These are phyloP conservation scores for Campoplex capitator DNA, from an alignment of 2,888 invertebrate genomes.

Conservation along the genomic window DNA sequence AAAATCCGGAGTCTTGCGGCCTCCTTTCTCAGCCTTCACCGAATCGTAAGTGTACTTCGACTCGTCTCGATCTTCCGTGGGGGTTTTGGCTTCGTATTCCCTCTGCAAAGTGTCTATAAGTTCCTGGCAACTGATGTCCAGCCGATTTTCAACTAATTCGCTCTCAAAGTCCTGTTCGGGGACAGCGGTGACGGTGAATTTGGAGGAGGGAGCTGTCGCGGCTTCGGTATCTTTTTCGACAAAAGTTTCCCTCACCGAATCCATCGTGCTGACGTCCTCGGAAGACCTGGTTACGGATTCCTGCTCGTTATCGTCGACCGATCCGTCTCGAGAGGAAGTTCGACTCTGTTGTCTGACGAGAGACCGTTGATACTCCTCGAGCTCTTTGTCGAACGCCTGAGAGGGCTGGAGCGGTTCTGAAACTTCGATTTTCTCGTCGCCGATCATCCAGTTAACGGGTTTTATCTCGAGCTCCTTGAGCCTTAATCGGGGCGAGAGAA, in stretches of 20 bases:
- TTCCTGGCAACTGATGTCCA: constrained; percentile 82
- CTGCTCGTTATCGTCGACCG: constrained; percentile 74
- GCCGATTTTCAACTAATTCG: constrained; percentile 81
- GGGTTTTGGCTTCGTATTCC: constrained; percentile 81
- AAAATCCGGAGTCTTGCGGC: constrained; percentile 35
- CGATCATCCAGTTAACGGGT: constrained; percentile 82
- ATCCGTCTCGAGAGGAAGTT: constrained; percentile 72
- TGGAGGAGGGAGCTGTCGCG: constrained; percentile 53
- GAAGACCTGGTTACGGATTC: constrained; percentile 76
- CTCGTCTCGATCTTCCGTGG: constrained; percentile 77
- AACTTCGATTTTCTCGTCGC: constrained; percentile 83
- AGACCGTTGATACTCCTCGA: constrained; percentile 80
- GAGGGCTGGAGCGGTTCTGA: constrained; percentile 80
- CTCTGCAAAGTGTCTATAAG: constrained; percentile 81
- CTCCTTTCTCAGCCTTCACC: constrained; percentile 50
- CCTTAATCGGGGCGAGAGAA: constrained; percentile 79
- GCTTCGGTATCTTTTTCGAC: constrained; percentile 38
- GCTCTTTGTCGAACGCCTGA: constrained; percentile 81
- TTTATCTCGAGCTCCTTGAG: constrained; percentile 81
- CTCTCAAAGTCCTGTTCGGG: constrained; percentile 80
- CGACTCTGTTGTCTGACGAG: constrained; percentile 72
- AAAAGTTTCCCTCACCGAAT: constrained; percentile 72
- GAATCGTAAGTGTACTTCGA: constrained; percentile 70
- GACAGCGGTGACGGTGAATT: constrained; percentile 79
- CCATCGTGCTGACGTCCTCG: constrained; percentile 75